Conservation (phyloP, 37 sponge, comb jelly and placozoan genomes). For the Halisarca cf. caerulea region DNA sequence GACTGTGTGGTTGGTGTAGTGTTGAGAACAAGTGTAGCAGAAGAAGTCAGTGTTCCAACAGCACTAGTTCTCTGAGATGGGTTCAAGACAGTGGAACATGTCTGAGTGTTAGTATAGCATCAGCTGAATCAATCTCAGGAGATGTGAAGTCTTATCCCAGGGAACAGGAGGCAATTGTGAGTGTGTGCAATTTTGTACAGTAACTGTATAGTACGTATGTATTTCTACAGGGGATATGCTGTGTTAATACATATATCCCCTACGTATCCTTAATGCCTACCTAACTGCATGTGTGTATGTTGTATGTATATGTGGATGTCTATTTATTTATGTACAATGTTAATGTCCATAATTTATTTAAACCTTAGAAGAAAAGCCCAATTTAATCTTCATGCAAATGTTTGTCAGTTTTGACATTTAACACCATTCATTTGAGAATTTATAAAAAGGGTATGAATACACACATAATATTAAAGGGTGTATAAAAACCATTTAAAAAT, state of each 20-base stretch:
- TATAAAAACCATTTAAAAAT: too few relatives aligned
- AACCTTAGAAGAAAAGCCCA: too few relatives aligned
- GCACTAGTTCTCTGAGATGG: slow-evolving; percentile 15
- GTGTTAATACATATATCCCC: too few relatives aligned
- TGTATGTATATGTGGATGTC: background rate
- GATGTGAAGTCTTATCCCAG: slow-evolving; percentile 7
- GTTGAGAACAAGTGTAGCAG: slow-evolving; percentile 86
- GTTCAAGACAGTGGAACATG: background rate
- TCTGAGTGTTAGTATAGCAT: slow-evolving; percentile 1
- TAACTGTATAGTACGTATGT: too few relatives aligned
- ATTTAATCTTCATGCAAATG: too few relatives aligned
- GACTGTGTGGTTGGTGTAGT: slow-evolving; percentile 89
- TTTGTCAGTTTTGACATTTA: background rate
- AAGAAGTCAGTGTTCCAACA: slow-evolving; percentile 62
- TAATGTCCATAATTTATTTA: too few relatives aligned
- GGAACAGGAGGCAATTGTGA: background rate
- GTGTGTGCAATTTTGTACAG: background rate
- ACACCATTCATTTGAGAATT: too few relatives aligned
- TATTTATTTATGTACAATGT: background rate
- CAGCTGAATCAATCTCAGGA: slow-evolving; percentile 20
- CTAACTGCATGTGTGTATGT: background rate
- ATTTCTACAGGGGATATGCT: too few relatives aligned
- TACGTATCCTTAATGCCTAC: background rate
- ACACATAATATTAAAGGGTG: too few relatives aligned
- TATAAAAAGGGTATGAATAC: too few relatives aligned